phyloP scores from a whole-genome alignment of 2,888 invertebrate species.

The Drosophila tanythrix region DNA sequence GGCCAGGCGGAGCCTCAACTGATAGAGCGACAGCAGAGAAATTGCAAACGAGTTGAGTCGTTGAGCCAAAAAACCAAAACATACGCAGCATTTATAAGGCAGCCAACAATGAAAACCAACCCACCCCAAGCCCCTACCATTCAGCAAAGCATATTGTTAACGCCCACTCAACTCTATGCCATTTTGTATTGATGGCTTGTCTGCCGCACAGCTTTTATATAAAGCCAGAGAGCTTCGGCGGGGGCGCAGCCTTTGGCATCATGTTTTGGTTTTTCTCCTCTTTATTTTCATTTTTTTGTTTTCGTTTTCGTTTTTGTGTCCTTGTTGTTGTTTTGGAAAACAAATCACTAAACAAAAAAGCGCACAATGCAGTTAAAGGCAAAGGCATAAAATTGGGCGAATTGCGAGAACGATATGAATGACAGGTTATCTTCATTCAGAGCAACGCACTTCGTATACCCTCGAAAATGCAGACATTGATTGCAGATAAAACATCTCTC shows the following conservation, averaged over 20 bases:
- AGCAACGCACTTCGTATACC: conserved; percentile 48
- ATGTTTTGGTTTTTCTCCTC: conserved; percentile 64
- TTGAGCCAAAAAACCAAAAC: conserved; percentile 80
- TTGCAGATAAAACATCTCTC: neutral
- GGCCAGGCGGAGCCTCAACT: conserved; percentile 38
- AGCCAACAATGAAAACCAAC: conserved; percentile 68
- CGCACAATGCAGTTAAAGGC: conserved; percentile 75
- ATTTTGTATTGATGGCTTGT: conserved; percentile 80
- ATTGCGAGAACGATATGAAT: conserved; percentile 44
- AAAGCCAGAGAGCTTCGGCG: conserved; percentile 71
- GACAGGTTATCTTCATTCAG: conserved; percentile 13
- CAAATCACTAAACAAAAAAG: conserved; percentile 79
- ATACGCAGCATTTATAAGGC: conserved; percentile 80
- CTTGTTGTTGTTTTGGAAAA: conserved; percentile 61
- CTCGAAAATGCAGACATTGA: neutral
- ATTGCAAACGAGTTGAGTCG: conserved; percentile 81
- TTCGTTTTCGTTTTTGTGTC: conserved; percentile 25
- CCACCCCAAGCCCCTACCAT: neutral
- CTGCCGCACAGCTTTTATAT: conserved; percentile 82
- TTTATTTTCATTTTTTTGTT: conserved; percentile 27
- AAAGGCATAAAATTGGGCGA: conserved; percentile 51
- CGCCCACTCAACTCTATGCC: conserved; percentile 80
- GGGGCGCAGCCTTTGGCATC: conserved; percentile 78
- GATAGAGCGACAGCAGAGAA: conserved; percentile 77
- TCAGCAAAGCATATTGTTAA: conserved; percentile 69